Evolutionary conservation across 2,888 invertebrate genomes (phyloP).

Genomic region (Charanyca ferruginea): DNA sequence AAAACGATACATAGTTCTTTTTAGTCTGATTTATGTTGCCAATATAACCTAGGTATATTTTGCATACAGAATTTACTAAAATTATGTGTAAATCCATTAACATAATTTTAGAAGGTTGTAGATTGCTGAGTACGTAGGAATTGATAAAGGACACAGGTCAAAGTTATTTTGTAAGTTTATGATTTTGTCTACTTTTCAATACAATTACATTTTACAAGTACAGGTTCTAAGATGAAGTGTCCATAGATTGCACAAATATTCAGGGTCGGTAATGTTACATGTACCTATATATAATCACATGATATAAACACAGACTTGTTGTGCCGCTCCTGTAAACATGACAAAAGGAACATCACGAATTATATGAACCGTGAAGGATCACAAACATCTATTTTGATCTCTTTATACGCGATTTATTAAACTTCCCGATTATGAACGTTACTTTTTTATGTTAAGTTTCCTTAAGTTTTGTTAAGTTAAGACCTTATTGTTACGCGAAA

Average conservation of each 20-base stretch:
- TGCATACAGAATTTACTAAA: neutral
- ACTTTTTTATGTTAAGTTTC: neutral
- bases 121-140: too few species aligned
- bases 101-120: too few species aligned
- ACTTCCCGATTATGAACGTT: constrained; percentile 1
- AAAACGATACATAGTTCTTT: neutral
- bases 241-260: neutral
- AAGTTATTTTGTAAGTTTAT: too few species aligned
- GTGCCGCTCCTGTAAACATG: constrained; percentile 30
- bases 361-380: constrained; percentile 49
- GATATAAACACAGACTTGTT: constrained; percentile 41
- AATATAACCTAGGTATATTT: neutral
- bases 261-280: neutral
- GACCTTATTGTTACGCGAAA: constrained; percentile 48
- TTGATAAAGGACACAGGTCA: too few species aligned
- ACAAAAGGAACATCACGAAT: constrained; percentile 41
- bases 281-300: constrained; percentile 6
- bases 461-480: constrained; percentile 17
- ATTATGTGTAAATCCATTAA: too few species aligned
- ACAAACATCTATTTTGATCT: constrained; percentile 35
- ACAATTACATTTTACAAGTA: neutral
- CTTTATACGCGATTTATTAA: constrained; percentile 21
- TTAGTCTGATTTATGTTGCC: neutral
- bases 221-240: neutral
- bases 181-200: too few species aligned